These are phyloP conservation scores for Sinotaia quadrata DNA, from an alignment of 2,888 invertebrate genomes.

Conservation along the genomic window DNA sequence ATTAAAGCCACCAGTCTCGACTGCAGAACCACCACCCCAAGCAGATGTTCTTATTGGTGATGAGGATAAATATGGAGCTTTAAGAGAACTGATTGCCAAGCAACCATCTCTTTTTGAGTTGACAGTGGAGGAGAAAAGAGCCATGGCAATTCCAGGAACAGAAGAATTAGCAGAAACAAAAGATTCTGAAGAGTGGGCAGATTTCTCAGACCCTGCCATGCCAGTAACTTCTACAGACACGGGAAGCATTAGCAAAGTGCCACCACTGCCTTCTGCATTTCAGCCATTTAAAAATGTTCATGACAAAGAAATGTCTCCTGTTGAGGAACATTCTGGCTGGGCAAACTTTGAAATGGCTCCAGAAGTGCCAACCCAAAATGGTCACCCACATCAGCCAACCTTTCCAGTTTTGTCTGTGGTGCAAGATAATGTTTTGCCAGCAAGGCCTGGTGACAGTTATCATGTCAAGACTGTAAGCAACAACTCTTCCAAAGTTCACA, in stretches of 20 bases:
- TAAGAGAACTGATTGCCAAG: conserved; percentile 46
- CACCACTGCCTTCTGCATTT: too few species aligned
- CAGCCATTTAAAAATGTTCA: too few species aligned
- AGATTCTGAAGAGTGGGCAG: conserved; percentile 25
- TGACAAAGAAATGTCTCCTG: too few species aligned
- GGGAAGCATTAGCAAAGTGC: too few species aligned
- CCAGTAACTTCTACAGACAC: neutral
- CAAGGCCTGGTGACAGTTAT: neutral
- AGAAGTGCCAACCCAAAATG: neutral
- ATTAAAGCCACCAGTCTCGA: neutral
- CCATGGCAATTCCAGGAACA: neutral
- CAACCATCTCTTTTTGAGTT: conserved; percentile 27
- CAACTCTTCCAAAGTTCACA: neutral
- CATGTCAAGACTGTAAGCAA: neutral
- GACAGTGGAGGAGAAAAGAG: conserved; percentile 26
- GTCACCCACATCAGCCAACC: neutral
- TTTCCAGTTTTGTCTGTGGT: neutral
- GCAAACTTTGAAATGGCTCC: conserved; percentile 42
- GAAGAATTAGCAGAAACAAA: neutral
- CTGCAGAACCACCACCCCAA: neutral
- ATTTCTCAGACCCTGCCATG: conserved; percentile 20
- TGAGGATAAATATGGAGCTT: conserved; percentile 63
- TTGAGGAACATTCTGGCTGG: conserved; percentile 43
- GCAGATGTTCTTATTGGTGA: conserved; percentile 55
- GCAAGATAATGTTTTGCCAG: neutral